Evolutionary conservation across 64 coral and sea anemone species (phyloP).

Genomic region (Actinia tenebrosa): DNA sequence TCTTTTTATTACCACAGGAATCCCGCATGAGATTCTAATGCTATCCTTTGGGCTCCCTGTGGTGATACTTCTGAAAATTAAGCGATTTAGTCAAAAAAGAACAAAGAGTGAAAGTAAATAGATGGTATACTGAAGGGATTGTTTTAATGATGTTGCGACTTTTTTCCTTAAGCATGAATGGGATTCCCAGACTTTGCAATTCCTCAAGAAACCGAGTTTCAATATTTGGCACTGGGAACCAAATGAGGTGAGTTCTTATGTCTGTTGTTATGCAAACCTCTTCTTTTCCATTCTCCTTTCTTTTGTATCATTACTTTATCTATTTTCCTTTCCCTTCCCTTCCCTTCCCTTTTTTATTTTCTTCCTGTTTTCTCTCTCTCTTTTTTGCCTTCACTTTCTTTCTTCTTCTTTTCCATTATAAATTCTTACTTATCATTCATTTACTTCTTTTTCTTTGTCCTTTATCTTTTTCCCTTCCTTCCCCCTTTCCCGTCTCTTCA

Average conservation of each 20-base stretch:
- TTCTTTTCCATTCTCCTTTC: background rate
- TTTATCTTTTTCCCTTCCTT: background rate
- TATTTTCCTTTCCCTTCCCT: background rate
- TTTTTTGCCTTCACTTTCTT: background rate
- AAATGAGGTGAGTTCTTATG: constrained; percentile 44
- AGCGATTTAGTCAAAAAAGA: no score
- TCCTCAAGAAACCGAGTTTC: constrained; percentile 66
- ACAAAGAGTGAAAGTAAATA: no score
- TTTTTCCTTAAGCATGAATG: constrained; percentile 48
- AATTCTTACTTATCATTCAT: no score
- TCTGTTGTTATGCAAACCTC: no score
- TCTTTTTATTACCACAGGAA: no score
- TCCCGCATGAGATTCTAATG: no score
- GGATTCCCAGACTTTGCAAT: constrained; percentile 47
- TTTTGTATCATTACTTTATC: background rate
- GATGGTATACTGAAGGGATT: no score
- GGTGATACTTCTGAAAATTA: no score
- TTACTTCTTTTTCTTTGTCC: no score
- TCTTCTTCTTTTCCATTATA: no score
- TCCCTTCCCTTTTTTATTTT: no score
- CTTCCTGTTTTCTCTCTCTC: background rate
- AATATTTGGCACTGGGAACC: constrained; percentile 91
- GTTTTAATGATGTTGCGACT: background rate
- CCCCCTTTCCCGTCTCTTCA: background rate
- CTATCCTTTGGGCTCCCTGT: no score